Evolutionary conservation across 2,797 vertebrate species (phyloP).

Genomic region (Cynodonichthys magdalenae): DNA sequence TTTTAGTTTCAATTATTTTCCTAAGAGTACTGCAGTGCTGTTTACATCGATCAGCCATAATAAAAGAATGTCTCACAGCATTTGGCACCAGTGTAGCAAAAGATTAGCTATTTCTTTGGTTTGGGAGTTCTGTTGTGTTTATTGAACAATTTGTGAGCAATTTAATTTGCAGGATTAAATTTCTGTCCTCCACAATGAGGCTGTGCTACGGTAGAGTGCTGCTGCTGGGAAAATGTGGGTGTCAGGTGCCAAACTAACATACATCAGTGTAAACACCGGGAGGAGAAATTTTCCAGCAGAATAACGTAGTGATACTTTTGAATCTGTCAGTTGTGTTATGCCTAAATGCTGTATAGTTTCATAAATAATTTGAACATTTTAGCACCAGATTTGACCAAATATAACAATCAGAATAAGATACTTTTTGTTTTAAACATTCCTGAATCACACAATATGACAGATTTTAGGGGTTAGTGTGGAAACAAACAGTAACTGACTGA

Average conservation of each 20-base stretch:
- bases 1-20: neutral
- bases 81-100: too few species aligned
- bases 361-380: neutral
- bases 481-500: neutral
- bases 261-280: neutral
- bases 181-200: too few species aligned
- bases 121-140: too few species aligned
- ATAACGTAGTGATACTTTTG: neutral
- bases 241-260: neutral
- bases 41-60: conserved; percentile 3
- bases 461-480: too few species aligned
- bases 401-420: neutral
- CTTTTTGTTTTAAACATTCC: neutral
- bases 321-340: neutral
- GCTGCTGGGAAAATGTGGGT: neutral
- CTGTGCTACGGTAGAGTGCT: too few species aligned
- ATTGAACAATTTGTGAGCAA: too few species aligned
- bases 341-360: neutral
- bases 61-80: neutral
- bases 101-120: too few species aligned
- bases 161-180: too few species aligned
- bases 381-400: neutral
- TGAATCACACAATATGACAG: too few species aligned
- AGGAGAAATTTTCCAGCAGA: too few species aligned
- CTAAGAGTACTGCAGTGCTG: conserved; percentile 52